Evolutionary conservation across 64 coral and sea anemone genomes (phyloP).

Genomic region (Trachythela sp.): DNA sequence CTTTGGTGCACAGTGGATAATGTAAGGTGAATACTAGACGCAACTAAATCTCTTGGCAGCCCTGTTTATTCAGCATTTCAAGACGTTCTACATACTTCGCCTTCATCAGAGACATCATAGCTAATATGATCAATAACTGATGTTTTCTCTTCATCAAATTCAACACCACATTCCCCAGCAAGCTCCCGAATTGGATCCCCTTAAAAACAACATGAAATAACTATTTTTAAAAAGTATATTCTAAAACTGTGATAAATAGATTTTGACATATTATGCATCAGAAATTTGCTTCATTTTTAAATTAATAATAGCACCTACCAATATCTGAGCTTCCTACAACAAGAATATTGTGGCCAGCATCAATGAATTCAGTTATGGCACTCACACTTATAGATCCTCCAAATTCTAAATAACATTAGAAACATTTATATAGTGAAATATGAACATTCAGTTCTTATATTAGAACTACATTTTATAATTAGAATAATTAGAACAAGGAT

Average conservation of each 20-base stretch:
- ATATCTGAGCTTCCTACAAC: conserved; percentile 90
- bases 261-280: too few relatives aligned
- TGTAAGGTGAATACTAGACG: too few relatives aligned
- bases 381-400: conserved; percentile 92
- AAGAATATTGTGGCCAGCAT: conserved; percentile 94
- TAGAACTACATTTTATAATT: too few relatives aligned
- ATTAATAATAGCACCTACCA: conserved; percentile 46
- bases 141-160: conserved; percentile 99
- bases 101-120: conserved; percentile 86
- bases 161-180: conserved; percentile 93
- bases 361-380: conserved; percentile 95
- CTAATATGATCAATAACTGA: conserved; percentile 98
- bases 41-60: too few relatives aligned
- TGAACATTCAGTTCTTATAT: not conserved
- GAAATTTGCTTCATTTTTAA: not conserved
- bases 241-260: too few relatives aligned
- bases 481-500: not conserved
- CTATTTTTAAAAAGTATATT: not conserved
- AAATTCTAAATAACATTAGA: conserved; percentile 58
- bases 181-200: conserved; percentile 95
- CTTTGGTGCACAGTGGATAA: too few relatives aligned
- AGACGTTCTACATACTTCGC: conserved; percentile 44
- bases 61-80: not conserved
- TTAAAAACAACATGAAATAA: not conserved
- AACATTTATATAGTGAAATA: not conserved